phyloP scores from a whole-genome alignment of 92 coral and sea anemone species.

The Porites divaricata region DNA sequence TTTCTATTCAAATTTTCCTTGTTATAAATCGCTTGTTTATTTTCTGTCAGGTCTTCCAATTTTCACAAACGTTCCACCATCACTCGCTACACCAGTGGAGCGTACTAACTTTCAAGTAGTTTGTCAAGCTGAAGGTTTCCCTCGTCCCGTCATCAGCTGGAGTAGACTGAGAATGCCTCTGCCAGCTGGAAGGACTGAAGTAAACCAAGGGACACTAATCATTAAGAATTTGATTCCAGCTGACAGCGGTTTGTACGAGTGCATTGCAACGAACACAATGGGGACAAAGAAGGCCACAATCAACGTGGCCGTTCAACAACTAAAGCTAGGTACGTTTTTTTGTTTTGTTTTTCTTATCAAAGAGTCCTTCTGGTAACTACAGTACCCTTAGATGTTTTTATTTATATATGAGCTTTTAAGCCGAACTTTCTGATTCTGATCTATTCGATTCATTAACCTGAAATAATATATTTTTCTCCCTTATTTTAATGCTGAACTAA shows the following conservation, averaged over 20 bases:
- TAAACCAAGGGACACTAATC: not conserved
- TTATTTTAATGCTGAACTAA: too few species aligned
- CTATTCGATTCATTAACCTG: too few species aligned
- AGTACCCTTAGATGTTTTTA: too few species aligned
- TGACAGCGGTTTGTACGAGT: conserved; percentile 21
- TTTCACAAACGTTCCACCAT: not conserved
- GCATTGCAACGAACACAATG: conserved; percentile 10
- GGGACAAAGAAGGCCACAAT: not conserved
- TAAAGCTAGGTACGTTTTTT: too few species aligned
- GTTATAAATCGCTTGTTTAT: too few species aligned
- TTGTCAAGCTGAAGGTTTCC: conserved; percentile 14
- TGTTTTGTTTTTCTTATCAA: too few species aligned
- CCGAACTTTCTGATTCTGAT: too few species aligned
- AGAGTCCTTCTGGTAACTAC: too few species aligned
- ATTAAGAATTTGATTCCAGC: conserved; percentile 6
- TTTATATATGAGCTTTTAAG: too few species aligned
- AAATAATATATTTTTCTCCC: too few species aligned
- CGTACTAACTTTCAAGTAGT: not conserved
- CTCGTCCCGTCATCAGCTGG: not conserved
- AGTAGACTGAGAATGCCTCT: not conserved
- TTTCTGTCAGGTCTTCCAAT: not conserved
- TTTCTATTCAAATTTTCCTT: too few species aligned
- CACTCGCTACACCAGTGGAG: not conserved
- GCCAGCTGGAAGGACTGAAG: not conserved
- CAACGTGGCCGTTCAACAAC: conserved; percentile 6